These are phyloP conservation scores for Rhorus exstirpatorius DNA, from an alignment of 2,888 invertebrate species.

Conservation along the genomic window DNA sequence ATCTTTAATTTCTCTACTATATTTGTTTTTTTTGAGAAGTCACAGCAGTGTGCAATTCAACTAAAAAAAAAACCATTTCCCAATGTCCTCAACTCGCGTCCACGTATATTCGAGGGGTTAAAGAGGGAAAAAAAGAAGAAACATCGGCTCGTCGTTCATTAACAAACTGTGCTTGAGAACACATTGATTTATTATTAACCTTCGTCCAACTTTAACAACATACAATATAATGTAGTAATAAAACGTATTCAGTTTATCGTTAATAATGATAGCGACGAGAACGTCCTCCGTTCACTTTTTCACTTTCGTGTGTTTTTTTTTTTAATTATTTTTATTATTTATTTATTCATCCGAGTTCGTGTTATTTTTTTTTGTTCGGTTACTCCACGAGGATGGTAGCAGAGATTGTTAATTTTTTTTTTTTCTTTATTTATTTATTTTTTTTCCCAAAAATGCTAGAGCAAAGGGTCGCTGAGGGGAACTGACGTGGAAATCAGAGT, in stretches of 20 bases:
- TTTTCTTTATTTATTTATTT: conserved; percentile 4
- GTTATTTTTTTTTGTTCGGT: conserved; percentile 1
- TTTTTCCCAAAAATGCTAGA: too few relatives aligned
- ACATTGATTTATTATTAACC: conserved; percentile 83
- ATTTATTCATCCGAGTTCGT: conserved; percentile 14
- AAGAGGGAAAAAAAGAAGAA: neutral
- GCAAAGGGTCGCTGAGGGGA: too few relatives aligned
- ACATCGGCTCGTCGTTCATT: conserved; percentile 75
- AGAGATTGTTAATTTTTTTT: conserved; percentile 2
- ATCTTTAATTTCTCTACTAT: too few relatives aligned
- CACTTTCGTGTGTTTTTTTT: conserved; percentile 67
- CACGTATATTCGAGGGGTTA: neutral
- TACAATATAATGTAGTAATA: conserved; percentile 85
- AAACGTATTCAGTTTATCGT: conserved; percentile 81
- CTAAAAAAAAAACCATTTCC: too few relatives aligned
- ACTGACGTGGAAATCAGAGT: too few relatives aligned
- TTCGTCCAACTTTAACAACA: conserved; percentile 86
- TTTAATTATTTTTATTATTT: conserved; percentile 21
- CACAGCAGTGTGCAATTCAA: too few relatives aligned
- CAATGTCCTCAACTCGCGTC: too few relatives aligned
- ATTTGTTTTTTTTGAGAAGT: too few relatives aligned
- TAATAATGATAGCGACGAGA: conserved; percentile 83
- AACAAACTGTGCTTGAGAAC: conserved; percentile 81
- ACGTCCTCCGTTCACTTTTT: conserved; percentile 71
- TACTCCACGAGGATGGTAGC: conserved; percentile 34